phyloP scores from a whole-genome alignment of 1,140 invertebrate species.

The Orius laevigatus region DNA sequence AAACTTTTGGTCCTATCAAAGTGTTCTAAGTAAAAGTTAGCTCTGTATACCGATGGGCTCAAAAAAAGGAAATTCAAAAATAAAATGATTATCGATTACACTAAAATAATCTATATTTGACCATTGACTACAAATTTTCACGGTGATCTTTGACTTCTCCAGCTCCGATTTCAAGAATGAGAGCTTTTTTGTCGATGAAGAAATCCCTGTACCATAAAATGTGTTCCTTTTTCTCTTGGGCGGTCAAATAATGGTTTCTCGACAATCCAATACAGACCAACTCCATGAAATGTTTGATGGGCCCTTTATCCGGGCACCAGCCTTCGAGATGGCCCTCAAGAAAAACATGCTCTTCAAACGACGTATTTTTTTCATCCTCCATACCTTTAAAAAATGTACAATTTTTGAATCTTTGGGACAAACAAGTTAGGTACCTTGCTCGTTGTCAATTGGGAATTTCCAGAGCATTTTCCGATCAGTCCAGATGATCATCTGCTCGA shows the following conservation, averaged over 20 bases:
- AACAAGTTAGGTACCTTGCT: conserved; percentile 54
- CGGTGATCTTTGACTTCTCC: conserved; percentile 15
- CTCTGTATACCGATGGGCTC: no score
- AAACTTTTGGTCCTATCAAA: no score
- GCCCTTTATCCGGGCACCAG: conserved; percentile 79
- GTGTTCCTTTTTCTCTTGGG: conserved; percentile 60
- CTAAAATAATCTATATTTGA: no score
- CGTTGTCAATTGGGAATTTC: conserved; percentile 96
- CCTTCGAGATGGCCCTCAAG: conserved; percentile 65
- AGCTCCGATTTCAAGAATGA: conserved; percentile 48
- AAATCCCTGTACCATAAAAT: conserved; percentile 86
- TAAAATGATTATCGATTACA: no score
- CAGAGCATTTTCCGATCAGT: conserved; percentile 89
- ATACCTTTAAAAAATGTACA: conserved; percentile 38
- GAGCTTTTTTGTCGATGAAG: conserved; percentile 61
- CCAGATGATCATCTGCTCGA: conserved; percentile 86
- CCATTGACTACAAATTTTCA: no score
- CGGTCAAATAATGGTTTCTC: conserved; percentile 82
- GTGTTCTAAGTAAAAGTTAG: no score
- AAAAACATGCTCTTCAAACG: conserved; percentile 88
- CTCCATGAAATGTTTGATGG: conserved; percentile 93
- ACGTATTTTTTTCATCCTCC: conserved; percentile 57
- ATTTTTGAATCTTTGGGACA: background rate
- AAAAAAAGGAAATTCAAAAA: no score
- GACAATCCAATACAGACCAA: conserved; percentile 83